A percentile compares a stretch with the other conserved stretches of the same genome.
Evolutionary conservation across 2,797 vertebrate genomes (phyloP).

Genomic region (Corythornis leucogaster): DNA sequence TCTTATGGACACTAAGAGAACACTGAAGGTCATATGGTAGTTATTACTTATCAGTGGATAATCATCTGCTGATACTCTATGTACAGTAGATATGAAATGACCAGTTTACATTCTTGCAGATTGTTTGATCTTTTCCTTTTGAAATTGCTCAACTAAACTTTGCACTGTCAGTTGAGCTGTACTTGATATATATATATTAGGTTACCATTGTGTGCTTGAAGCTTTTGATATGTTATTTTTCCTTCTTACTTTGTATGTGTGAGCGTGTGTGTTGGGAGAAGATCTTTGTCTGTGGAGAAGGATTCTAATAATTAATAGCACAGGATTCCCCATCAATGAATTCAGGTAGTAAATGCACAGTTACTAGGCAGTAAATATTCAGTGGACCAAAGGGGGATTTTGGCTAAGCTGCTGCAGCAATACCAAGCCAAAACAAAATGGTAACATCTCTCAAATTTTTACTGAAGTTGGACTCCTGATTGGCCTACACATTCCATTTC

Average conservation of each 20-base stretch:
- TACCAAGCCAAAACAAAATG: not conserved
- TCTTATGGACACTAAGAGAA: not conserved
- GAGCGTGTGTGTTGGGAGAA: not conserved
- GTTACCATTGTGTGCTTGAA: conserved; percentile 47
- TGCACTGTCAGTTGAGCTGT: conserved; percentile 58
- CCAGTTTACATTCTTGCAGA: conserved; percentile 53
- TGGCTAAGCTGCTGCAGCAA: not conserved
- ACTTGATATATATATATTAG: conserved; percentile 42
- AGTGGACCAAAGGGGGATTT: conserved; percentile 17
- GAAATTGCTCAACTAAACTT: conserved; percentile 50
- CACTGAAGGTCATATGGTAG: not conserved
- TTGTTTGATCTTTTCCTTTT: conserved; percentile 62
- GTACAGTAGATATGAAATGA: conserved; percentile 37
- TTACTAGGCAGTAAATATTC: not conserved
- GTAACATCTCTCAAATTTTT: not conserved
- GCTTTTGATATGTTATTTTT: conserved; percentile 58
- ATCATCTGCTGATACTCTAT: conserved; percentile 8
- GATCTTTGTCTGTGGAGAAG: conserved; percentile 27
- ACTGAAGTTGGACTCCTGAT: not conserved
- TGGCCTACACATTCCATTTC: not conserved
- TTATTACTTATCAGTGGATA: conserved; percentile 23
- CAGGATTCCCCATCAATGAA: not conserved
- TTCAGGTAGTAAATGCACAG: not conserved
- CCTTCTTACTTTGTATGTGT: conserved; percentile 43
- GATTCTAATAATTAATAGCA: not conserved